These are phyloP conservation scores for Myopa tessellatipennis DNA, from an alignment of 2,888 invertebrate species.

Conservation along the genomic window DNA sequence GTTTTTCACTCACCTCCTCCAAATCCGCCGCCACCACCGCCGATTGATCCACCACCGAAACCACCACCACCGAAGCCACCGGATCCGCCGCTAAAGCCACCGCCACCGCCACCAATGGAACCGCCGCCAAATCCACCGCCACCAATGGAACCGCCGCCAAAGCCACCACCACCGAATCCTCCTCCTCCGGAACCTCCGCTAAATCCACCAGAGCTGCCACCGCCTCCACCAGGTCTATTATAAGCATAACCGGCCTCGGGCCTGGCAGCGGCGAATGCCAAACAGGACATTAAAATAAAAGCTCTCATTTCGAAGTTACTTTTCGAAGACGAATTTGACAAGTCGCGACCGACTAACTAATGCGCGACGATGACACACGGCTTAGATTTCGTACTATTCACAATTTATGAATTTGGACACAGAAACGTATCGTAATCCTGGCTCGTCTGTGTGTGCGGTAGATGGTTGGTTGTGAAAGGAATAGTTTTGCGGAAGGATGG, in stretches of 20 bases:
- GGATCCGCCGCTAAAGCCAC: too few species aligned
- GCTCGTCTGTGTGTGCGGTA: slow-evolving; percentile 43
- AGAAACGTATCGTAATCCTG: slow-evolving; percentile 45
- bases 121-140: too few species aligned
- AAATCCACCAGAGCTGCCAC: slow-evolving; percentile 54
- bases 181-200: slow-evolving; percentile 51
- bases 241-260: slow-evolving; percentile 68
- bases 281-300: slow-evolving; percentile 68
- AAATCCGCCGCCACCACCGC: slow-evolving; percentile 6
- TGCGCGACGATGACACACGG: slow-evolving; percentile 5
- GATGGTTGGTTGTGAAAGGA: slow-evolving; percentile 45
- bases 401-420: slow-evolving; percentile 33
- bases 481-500: slow-evolving; percentile 51
- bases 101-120: slow-evolving; percentile 44
- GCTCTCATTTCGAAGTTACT: slow-evolving; percentile 60
- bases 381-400: slow-evolving; percentile 7
- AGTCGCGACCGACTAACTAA: slow-evolving; percentile 8
- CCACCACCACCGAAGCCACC: slow-evolving; percentile 58
- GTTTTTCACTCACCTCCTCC: slow-evolving; percentile 12
- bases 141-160: slow-evolving; percentile 54
- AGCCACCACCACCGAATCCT: slow-evolving; percentile 58
- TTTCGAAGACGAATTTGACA: slow-evolving; percentile 3
- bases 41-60: slow-evolving; percentile 55
- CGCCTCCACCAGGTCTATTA: slow-evolving; percentile 68
- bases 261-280: slow-evolving; percentile 67